Evolutionary conservation across 2,797 vertebrate genomes (phyloP), one percentile per base, ranked within the genome.

Genomic region (Enteromius unitaeniatus): DNA sequence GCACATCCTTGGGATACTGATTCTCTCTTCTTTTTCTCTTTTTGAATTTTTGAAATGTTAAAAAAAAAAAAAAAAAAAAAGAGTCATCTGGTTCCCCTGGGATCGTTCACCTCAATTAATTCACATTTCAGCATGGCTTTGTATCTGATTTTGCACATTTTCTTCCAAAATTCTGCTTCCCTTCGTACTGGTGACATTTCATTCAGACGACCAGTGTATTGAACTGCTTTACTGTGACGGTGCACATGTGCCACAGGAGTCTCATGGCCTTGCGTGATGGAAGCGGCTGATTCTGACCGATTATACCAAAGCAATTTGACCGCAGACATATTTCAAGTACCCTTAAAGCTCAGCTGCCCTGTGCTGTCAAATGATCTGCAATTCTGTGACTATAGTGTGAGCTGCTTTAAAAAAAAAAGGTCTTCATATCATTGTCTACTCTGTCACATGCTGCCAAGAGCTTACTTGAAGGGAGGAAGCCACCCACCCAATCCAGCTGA

Each of bases 301-400:
- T 31, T 40, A 78, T 79, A 84, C 87, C 87, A 88, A 88, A 86
- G 77, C 79, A 60, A 55, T 45, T 84, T 85, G 42, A 82, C 77
- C 3, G 45, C 75, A 34, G 51, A 40, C 26, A 58, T 80, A 78
- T 73, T 72, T 70, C 82, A 70, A 70, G 23, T 68, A 49, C 78
- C 19, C 55, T 47, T 34, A 73, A 80, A 47, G 28, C 45, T 68
- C 76, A 58, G 75, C 78, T 69, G 83, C 37, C 64, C 73, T 55
- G 49, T 76, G 37, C 64, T 68, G 62, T 83, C 72, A 51, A 72
- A 42, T 75, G 45, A 60, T 55, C 37, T 73, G 64, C 82, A 40
- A 75, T 53, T 82, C 47, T 72, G 55, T 78, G 45, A 31, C 55
- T 31, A 4, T 84, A 28, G 42, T 47, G 64, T 80, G 49, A 68